Evolutionary conservation across 2,113 vertebrate genomes (phyloP).

Genomic region (Callithrix jacchus): DNA sequence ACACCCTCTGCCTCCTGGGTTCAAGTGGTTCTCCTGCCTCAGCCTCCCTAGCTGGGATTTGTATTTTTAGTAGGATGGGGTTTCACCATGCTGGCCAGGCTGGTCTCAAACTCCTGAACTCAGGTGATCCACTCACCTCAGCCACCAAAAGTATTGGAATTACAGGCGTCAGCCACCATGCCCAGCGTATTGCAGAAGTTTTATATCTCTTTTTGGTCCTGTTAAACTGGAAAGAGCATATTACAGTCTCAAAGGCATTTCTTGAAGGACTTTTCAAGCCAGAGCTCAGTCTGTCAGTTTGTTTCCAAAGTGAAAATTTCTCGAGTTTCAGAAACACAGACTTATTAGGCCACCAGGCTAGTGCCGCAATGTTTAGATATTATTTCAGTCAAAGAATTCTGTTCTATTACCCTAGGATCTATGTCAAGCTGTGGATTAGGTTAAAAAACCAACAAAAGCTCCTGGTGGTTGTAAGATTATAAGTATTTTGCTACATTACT

Average conservation of each 20-base stretch:
- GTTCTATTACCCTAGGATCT: slow-evolving; percentile 81
- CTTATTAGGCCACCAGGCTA: slow-evolving; percentile 61
- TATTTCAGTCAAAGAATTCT: slow-evolving; percentile 84
- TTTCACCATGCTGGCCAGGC: too few relatives aligned
- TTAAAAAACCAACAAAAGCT: slow-evolving; percentile 81
- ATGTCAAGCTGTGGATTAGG: slow-evolving; percentile 85
- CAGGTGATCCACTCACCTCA: too few relatives aligned
- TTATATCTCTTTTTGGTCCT: slow-evolving; percentile 21
- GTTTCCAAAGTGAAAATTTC: slow-evolving; percentile 68
- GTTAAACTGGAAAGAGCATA: slow-evolving; percentile 27
- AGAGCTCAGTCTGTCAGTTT: slow-evolving; percentile 49
- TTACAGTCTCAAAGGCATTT: slow-evolving; percentile 33
- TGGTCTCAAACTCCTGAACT: too few relatives aligned
- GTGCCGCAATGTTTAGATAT: slow-evolving; percentile 73
- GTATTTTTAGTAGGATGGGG: too few relatives aligned
- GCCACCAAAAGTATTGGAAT: too few relatives aligned
- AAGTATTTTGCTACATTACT: slow-evolving; percentile 83
- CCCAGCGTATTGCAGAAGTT: neutral
- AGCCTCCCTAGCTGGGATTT: too few relatives aligned
- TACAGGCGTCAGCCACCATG: too few relatives aligned
- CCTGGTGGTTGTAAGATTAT: slow-evolving; percentile 82
- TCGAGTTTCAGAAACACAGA: slow-evolving; percentile 55
- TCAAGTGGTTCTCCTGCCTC: too few relatives aligned
- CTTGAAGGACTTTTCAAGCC: slow-evolving; percentile 37
- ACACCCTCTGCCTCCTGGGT: too few relatives aligned